phyloP scores from a whole-genome alignment of 2,113 vertebrate genomes.

The Saccopteryx leptura region DNA sequence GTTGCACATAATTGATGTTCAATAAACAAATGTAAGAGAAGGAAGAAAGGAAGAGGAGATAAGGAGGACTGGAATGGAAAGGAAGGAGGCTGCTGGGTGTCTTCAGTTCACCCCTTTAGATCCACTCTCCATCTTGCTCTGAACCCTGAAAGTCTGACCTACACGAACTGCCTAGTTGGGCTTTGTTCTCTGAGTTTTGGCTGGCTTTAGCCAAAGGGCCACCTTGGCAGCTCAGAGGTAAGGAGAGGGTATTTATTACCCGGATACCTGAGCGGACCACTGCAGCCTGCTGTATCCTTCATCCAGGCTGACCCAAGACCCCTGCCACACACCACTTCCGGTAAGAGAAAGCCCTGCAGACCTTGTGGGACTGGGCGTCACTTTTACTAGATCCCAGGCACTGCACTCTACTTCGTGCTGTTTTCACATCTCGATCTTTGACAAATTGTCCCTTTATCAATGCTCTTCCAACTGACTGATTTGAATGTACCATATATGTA shows the following conservation, averaged over 20 bases:
- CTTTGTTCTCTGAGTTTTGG: neutral
- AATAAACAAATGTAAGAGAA: neutral
- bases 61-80: neutral
- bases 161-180: neutral
- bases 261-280: neutral
- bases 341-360: neutral
- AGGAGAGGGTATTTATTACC: neutral
- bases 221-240: neutral
- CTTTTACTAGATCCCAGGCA: neutral
- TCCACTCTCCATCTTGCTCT: neutral
- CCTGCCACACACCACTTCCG: neutral
- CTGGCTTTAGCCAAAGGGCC: neutral
- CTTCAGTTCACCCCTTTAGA: neutral
- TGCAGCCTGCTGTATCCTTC: neutral
- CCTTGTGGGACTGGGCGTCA: no score
- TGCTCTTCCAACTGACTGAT: neutral
- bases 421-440: neutral
- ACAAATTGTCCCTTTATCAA: constrained; percentile 1
- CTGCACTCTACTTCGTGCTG: neutral
- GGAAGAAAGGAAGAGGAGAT: neutral
- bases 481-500: neutral
- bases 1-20: neutral
- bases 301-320: neutral
- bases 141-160: neutral
- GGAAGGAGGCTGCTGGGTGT: neutral